phyloP scores from a whole-genome alignment of 1,140 invertebrate genomes.

The Drosophila nebulosa region DNA sequence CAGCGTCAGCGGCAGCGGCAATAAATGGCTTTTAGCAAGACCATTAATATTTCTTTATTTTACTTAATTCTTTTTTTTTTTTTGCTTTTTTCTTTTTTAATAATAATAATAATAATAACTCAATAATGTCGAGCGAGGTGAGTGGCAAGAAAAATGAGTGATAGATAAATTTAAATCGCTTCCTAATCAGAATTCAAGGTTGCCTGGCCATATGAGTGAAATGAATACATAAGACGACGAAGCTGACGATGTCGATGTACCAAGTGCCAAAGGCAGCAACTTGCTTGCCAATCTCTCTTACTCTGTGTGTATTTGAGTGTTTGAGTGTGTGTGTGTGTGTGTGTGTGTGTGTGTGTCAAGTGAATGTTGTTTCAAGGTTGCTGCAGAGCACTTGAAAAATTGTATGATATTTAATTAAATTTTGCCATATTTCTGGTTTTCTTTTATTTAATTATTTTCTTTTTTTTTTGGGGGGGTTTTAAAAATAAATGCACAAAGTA shows the following conservation, averaged over 20 bases:
- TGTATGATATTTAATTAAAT: slow-evolving; percentile 70
- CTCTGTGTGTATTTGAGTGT: slow-evolving; percentile 3
- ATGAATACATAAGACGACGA: slow-evolving; percentile 46
- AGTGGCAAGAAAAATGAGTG: slow-evolving; percentile 47
- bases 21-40: slow-evolving; percentile 62
- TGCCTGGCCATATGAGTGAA: slow-evolving; percentile 70
- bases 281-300: slow-evolving; percentile 42
- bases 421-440: slow-evolving; percentile 57
- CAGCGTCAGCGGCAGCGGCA: background rate
- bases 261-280: slow-evolving; percentile 63
- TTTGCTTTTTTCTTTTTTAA: background rate
- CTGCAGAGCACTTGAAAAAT: slow-evolving; percentile 54
- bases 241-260: slow-evolving; percentile 50
- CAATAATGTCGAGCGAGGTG: slow-evolving; percentile 43
- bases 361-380: slow-evolving; percentile 72
- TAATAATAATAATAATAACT: slow-evolving; percentile 56
- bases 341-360: slow-evolving; percentile 37
- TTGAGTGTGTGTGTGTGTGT: background rate
- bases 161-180: slow-evolving; percentile 74
- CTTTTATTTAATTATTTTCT: slow-evolving; percentile 4
- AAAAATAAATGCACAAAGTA: slow-evolving; percentile 66
- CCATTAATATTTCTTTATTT: slow-evolving; percentile 54
- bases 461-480: slow-evolving; percentile 30
- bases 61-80: background rate
- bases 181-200: slow-evolving; percentile 78